Evolutionary conservation across 2,888 invertebrate genomes (phyloP).

Genomic region (Matsumyia berberina): DNA sequence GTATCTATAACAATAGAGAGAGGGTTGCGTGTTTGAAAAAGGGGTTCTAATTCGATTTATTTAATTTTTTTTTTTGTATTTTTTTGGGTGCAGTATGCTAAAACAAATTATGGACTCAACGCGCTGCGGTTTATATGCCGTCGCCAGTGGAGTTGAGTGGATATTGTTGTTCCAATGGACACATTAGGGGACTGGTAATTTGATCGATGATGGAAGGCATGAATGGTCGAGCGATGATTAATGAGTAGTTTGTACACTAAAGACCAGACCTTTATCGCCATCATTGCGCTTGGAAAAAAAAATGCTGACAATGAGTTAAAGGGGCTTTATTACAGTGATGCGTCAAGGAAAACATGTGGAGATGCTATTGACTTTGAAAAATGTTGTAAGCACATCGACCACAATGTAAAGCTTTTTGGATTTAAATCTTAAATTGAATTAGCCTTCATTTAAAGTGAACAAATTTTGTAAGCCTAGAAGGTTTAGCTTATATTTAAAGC

Average conservation of each 20-base stretch:
- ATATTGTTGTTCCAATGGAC: constrained; percentile 9
- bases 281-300: neutral
- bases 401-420: no score
- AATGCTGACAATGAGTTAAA: neutral
- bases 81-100: constrained; percentile 11
- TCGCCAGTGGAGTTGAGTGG: constrained; percentile 1
- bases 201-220: constrained; percentile 14
- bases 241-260: neutral
- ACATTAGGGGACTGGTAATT: neutral
- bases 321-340: neutral
- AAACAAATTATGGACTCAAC: constrained; percentile 19
- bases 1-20: constrained; percentile 30
- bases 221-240: constrained; percentile 16
- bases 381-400: no score
- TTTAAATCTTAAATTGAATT: neutral
- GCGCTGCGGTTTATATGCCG: neutral
- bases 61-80: neutral
- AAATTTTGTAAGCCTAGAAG: neutral
- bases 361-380: no score
- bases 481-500: neutral
- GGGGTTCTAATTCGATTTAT: constrained; percentile 34
- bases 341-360: neutral
- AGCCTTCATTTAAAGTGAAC: neutral
- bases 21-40: constrained; percentile 20
- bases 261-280: no score